These are phyloP conservation scores for Gambusia yucatana DNA, from an alignment of 2,797 vertebrate genomes.

Conservation along the genomic window DNA sequence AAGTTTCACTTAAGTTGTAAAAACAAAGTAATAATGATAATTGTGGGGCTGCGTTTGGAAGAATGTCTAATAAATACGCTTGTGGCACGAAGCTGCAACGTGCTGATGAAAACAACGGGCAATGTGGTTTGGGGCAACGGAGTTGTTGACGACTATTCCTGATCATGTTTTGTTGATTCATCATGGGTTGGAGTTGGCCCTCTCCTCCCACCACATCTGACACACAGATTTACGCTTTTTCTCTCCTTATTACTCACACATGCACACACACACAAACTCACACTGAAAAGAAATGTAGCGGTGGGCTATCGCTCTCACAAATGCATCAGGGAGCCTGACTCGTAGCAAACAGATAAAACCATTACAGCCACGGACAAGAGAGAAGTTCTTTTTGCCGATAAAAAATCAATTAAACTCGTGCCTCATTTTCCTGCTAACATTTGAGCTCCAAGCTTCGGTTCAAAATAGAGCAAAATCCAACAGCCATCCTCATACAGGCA, in stretches of 20 bases:
- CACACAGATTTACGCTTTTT: background rate
- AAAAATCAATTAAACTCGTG: background rate
- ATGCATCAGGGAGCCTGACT: conserved; percentile 51
- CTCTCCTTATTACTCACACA: background rate
- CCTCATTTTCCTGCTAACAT: conserved; percentile 8
- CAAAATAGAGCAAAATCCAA: conserved; percentile 7
- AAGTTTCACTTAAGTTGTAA: background rate
- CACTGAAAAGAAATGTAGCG: conserved; percentile 42
- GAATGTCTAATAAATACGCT: background rate
- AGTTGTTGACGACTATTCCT: background rate
- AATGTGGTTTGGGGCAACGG: background rate
- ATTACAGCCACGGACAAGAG: conserved; percentile 33
- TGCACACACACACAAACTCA: conserved; percentile 17
- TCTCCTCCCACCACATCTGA: background rate
- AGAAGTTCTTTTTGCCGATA: background rate
- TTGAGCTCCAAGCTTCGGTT: conserved; percentile 11
- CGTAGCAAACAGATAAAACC: conserved; percentile 55
- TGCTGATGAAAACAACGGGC: background rate
- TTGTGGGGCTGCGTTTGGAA: background rate
- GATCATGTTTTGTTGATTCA: no score
- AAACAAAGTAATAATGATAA: background rate
- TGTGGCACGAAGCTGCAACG: background rate
- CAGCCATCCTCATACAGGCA: background rate
- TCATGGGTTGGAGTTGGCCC: background rate
- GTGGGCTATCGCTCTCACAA: conserved; percentile 52